phyloP scores from a whole-genome alignment of 2,797 vertebrate genomes.

The Mus caroli region DNA sequence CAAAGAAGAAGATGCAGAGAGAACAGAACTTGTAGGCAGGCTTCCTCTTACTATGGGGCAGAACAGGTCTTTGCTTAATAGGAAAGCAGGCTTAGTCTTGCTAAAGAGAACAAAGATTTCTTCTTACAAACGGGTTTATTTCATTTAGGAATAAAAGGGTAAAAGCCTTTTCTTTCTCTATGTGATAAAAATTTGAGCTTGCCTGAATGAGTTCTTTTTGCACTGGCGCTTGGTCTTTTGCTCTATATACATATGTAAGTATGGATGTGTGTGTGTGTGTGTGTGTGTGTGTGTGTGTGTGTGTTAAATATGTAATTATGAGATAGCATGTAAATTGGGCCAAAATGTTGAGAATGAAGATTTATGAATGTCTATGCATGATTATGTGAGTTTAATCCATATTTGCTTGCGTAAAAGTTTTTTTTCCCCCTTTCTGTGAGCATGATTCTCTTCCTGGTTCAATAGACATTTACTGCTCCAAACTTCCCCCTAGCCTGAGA shows the following conservation, averaged over 20 bases:
- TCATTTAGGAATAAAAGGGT: not conserved
- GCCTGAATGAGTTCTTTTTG: not conserved
- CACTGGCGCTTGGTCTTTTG: not conserved
- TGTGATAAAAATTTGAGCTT: not conserved
- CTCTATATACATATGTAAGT: not conserved
- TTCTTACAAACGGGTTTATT: not conserved
- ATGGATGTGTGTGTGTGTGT: not conserved
- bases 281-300: too few relatives aligned
- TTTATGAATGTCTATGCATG: not conserved
- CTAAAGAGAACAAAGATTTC: not conserved
- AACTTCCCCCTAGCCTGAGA: not conserved
- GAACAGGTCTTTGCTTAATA: not conserved
- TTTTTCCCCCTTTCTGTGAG: not conserved
- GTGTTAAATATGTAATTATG: too few relatives aligned
- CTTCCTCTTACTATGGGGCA: not conserved
- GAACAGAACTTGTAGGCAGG: not conserved
- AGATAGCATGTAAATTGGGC: not conserved
- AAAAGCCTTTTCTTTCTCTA: not conserved
- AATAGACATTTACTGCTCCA: not conserved
- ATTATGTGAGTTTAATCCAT: not conserved
- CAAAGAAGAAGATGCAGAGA: not conserved
- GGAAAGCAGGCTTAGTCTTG: not conserved
- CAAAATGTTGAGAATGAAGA: not conserved
- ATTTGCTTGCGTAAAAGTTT: not conserved
- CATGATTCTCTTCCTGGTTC: not conserved